Evolutionary conservation across 2,797 vertebrate genomes (phyloP).

Genomic region (Capromys pilorides): DNA sequence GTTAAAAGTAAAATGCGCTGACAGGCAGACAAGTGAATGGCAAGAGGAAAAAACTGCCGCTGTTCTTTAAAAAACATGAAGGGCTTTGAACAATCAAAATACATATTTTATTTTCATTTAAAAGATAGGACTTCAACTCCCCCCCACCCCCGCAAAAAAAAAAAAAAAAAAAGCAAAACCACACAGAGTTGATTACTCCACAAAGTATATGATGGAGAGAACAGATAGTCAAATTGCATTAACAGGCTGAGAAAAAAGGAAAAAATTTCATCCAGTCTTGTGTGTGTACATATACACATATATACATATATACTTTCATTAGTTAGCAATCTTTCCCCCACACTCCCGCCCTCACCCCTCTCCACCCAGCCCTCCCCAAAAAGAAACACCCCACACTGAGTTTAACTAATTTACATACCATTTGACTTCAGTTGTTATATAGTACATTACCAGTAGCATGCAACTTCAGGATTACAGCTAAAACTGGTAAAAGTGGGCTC

Average conservation of each 20-base stretch:
- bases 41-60: slow-evolving; percentile 74
- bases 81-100: slow-evolving; percentile 76
- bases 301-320: slow-evolving; percentile 61
- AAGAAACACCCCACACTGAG: slow-evolving; percentile 75
- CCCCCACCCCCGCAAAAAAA: too few species aligned
- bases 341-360: slow-evolving; percentile 70
- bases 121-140: slow-evolving; percentile 78
- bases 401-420: slow-evolving; percentile 89
- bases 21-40: slow-evolving; percentile 82
- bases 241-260: slow-evolving; percentile 65
- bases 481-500: slow-evolving; percentile 80
- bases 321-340: slow-evolving; percentile 79
- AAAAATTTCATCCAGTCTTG: slow-evolving; percentile 69
- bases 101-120: slow-evolving; percentile 82
- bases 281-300: slow-evolving; percentile 26
- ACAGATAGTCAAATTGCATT: slow-evolving; percentile 77
- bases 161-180: slow-evolving; percentile 61
- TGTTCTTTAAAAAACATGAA: slow-evolving; percentile 75
- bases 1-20: slow-evolving; percentile 82
- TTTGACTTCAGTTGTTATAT: slow-evolving; percentile 84
- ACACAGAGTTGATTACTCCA: slow-evolving; percentile 74
- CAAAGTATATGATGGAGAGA: slow-evolving; percentile 76
- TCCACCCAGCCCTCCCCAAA: slow-evolving; percentile 55
- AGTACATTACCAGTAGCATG: slow-evolving; percentile 84
- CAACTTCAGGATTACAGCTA: slow-evolving; percentile 85